These are phyloP conservation scores for Conus ventricosus DNA, from an alignment of 1,140 invertebrate genomes.

Conservation along the genomic window DNA sequence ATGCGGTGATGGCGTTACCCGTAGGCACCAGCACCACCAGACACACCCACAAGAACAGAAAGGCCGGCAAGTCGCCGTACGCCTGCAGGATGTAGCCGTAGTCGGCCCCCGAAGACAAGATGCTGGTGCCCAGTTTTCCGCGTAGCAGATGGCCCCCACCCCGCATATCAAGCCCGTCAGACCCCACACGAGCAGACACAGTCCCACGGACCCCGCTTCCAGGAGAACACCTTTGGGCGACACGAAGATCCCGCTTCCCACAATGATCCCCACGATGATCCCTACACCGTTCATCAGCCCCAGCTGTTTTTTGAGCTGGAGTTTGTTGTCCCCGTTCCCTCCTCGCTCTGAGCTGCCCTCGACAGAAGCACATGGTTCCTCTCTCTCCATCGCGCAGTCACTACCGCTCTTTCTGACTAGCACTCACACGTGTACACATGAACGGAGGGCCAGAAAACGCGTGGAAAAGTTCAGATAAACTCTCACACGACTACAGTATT, in stretches of 20 bases:
- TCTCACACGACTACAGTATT: background rate
- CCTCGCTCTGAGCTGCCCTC: background rate
- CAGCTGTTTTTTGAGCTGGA: slow-evolving; percentile 70
- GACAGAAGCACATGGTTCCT: background rate
- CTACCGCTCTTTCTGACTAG: background rate
- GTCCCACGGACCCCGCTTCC: slow-evolving; percentile 89
- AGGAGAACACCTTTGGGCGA: slow-evolving; percentile 92
- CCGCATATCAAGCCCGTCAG: slow-evolving; percentile 82
- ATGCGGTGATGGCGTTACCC: slow-evolving; percentile 94
- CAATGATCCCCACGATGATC: slow-evolving; percentile 74
- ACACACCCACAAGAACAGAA: slow-evolving; percentile 94
- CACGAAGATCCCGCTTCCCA: slow-evolving; percentile 95
- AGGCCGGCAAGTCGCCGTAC: slow-evolving; percentile 90
- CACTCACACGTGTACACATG: background rate
- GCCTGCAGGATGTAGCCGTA: slow-evolving; percentile 96
- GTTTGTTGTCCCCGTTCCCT: background rate
- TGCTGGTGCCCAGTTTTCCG: slow-evolving; percentile 95
- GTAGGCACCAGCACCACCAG: slow-evolving; percentile 83
- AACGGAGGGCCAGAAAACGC: background rate
- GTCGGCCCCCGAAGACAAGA: slow-evolving; percentile 97
- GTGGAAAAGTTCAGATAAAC: background rate
- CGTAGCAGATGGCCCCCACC: slow-evolving; percentile 95
- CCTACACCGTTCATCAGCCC: slow-evolving; percentile 70
- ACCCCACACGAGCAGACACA: slow-evolving; percentile 93
- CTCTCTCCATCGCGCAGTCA: slow-evolving; percentile 18